A percentile compares a stretch with the other conserved stretches of the same genome.
Conservation (phyloP, 2,797 vertebrate species). For the Leptatherina wallacei region DNA sequence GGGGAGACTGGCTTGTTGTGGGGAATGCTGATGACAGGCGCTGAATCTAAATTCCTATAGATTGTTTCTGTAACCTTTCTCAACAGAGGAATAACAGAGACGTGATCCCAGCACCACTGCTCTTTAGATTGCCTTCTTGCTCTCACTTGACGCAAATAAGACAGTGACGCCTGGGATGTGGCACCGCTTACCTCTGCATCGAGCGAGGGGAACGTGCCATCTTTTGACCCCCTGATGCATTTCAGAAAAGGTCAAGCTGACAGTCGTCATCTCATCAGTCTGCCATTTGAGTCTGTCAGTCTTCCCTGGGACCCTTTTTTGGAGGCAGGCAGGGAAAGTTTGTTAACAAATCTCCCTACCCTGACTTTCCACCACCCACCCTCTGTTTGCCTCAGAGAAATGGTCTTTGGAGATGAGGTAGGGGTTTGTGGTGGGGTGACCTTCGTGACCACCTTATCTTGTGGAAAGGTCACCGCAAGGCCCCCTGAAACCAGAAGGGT, state of each 20-base stretch:
- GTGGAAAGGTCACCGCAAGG: constrained; percentile 82
- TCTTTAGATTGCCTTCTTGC: constrained; percentile 77
- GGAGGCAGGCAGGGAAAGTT: constrained; percentile 42
- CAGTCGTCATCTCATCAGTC: constrained; percentile 81
- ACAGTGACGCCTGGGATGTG: constrained; percentile 73
- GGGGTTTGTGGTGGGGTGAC: constrained; percentile 59
- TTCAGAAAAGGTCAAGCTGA: constrained; percentile 87
- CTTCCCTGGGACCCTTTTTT: constrained; percentile 60
- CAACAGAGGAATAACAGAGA: constrained; percentile 79
- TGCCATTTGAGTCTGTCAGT: constrained; percentile 70
- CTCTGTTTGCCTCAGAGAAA: constrained; percentile 53
- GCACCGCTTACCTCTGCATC: constrained; percentile 67
- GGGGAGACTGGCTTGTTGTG: constrained; percentile 50
- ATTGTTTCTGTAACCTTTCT: constrained; percentile 82
- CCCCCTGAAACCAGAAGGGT: constrained; percentile 78
- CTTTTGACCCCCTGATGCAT: constrained; percentile 83
- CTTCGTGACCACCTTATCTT: constrained; percentile 84
- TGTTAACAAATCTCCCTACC: constrained; percentile 59
- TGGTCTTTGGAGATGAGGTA: constrained; percentile 10
- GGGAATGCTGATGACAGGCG: constrained; percentile 63
- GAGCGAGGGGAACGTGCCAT: constrained; percentile 65
- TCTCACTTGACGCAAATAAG: constrained; percentile 79
- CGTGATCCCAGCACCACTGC: constrained; percentile 70
- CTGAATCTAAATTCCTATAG: constrained; percentile 74
- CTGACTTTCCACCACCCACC: constrained; percentile 64